A percentile compares a stretch with the other conserved stretches of the same genome.
Evolutionary conservation across 2,113 vertebrate genomes (phyloP).

Genomic region (Lepisosteus osseus): DNA sequence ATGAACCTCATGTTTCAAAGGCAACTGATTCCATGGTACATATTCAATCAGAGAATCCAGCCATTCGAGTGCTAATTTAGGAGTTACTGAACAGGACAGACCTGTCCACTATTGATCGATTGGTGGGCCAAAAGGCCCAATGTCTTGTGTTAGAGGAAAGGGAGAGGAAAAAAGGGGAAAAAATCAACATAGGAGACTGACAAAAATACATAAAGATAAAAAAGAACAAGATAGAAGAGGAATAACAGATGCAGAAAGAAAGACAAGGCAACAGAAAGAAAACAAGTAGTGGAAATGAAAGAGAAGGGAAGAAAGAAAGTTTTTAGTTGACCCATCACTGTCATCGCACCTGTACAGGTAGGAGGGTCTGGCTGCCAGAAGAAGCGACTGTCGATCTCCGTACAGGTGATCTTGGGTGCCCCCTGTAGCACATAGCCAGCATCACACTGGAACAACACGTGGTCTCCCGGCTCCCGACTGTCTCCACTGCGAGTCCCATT

Average conservation of each 20-base stretch:
- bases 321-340: neutral
- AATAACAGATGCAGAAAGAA: neutral
- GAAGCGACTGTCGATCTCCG: constrained; percentile 89
- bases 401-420: constrained; percentile 84
- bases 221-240: neutral
- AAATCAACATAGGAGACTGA: neutral
- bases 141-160: neutral
- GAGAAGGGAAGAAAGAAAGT: no score
- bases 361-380: constrained; percentile 97
- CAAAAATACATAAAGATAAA: neutral
- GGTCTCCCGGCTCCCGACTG: constrained; percentile 86
- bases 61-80: no score
- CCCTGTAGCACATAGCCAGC: constrained; percentile 88
- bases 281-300: neutral
- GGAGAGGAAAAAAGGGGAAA: neutral
- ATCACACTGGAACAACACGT: constrained; percentile 90
- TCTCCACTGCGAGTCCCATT: constrained; percentile 90
- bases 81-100: no score
- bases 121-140: no score
- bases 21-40: no score
- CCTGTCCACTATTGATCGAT: no score
- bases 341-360: constrained; percentile 76
- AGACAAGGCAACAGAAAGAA: neutral
- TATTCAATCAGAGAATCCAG: no score
- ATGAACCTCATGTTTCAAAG: no score